Evolutionary conservation across 1,140 invertebrate genomes (phyloP), one percentile per base, ranked within the genome.

Genomic region (Brachionus manjavacas): DNA sequence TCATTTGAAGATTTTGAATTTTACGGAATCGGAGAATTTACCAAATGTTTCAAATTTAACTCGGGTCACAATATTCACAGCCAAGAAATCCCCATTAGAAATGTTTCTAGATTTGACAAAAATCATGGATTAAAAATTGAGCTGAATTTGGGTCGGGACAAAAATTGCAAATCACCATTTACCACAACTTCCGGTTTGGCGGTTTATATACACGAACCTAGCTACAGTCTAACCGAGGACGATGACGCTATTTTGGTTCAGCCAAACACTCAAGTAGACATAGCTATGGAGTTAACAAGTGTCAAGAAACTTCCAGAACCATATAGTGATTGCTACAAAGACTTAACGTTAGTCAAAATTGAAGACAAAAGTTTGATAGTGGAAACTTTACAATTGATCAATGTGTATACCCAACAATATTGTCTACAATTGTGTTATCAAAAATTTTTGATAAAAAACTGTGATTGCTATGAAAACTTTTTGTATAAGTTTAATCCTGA

Each of bases 371-470:
- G 31, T 6, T 23, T 80, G 12, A 31, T 80, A 25, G 9, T 6
- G 23, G 43, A 55, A 25, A 80, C 78, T 1, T 60, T 80, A 9
- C 3, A 80, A 35, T 60, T 52, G 11, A 80, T 25, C 39, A 9
- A 55, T 3, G 16, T 9, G 0, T 80, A 80, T 12, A 80, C 78
- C 8, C 78, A 80, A 41, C 78, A 80, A 80, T 80, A 80, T 41
- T 80, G 78, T 41, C 20, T 80, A 31, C 16, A 80, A 39, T 64
- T 80, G 28, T 80, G 78, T 64, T 80, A 23, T 28, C 46, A 80
- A 80, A 55, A 49, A 31, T 80, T 80, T 39, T 80, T 80, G 46
- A 80, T 80, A 3, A 55, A 55, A 64, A 39, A 52, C 46, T 80
- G 78, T 25, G 25, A 80, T 55, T 80, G 78, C 20, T 80, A 4